Conservation (phyloP, 2,888 invertebrate genomes). For the Melieria omissa region DNA sequence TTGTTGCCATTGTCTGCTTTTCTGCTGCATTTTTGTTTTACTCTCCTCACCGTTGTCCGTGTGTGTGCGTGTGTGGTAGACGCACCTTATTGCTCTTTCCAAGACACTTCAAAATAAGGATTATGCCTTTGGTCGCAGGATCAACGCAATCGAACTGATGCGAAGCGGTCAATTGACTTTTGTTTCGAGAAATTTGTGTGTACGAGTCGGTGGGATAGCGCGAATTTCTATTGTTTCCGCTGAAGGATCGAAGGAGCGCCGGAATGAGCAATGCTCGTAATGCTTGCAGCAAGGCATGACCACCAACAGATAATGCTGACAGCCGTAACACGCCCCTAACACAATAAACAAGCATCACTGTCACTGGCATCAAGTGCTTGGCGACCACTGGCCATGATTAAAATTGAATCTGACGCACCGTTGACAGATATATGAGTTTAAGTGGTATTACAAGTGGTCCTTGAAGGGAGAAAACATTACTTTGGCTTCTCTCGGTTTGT, state of each 20-base stretch:
- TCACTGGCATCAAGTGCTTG: conserved; percentile 29
- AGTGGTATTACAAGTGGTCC: too few relatives aligned
- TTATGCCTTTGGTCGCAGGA: too few relatives aligned
- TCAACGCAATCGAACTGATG: too few relatives aligned
- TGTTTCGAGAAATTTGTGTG: conserved; percentile 16
- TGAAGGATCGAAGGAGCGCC: neutral
- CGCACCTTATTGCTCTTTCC: too few relatives aligned
- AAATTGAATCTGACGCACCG: conserved; percentile 13
- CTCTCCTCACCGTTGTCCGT: conserved; percentile 47
- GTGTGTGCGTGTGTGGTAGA: too few relatives aligned
- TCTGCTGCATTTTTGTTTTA: conserved; percentile 47
- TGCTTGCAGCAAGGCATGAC: conserved; percentile 47
- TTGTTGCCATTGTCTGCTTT: conserved; percentile 12
- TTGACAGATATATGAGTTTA: conserved; percentile 20
- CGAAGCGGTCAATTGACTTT: too few relatives aligned
- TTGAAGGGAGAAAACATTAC: too few relatives aligned
- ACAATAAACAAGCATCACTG: conserved; percentile 61
- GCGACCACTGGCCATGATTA: neutral
- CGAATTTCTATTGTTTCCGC: conserved; percentile 8
- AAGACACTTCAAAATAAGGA: too few relatives aligned
- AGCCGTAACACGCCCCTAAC: conserved; percentile 66
- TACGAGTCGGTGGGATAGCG: neutral
- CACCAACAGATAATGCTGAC: conserved; percentile 68
- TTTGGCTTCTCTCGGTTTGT: too few relatives aligned
- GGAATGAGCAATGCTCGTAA: neutral